phyloP scores from a whole-genome alignment of 2,797 vertebrate species.

The Premnoplex brunnescens region DNA sequence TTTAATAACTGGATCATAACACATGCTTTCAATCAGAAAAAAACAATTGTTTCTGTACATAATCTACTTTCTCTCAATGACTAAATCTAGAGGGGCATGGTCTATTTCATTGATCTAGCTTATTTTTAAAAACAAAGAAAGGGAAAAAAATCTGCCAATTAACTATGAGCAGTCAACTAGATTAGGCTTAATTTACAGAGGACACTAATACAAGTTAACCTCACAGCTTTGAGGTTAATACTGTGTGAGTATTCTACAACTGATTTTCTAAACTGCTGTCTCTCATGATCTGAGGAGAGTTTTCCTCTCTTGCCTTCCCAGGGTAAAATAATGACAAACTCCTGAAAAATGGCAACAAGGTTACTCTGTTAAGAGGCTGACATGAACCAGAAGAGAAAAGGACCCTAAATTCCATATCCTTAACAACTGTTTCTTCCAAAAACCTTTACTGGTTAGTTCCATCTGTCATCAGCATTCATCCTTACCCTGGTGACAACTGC shows the following conservation, averaged over 20 bases:
- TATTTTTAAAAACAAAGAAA: not conserved
- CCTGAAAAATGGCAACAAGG: not conserved
- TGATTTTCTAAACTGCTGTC: not conserved
- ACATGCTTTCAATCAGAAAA: not conserved
- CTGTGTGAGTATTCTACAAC: accelerated
- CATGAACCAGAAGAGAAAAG: not conserved
- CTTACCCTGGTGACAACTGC: not conserved
- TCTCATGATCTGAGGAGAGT: not conserved
- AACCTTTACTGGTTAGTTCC: not conserved
- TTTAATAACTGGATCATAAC: too few relatives aligned
- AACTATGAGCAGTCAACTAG: not conserved
- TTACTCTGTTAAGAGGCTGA: not conserved
- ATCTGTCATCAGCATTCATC: not conserved
- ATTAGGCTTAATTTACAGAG: not conserved
- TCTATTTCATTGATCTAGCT: not conserved
- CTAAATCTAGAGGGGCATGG: not conserved
- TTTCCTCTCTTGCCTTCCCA: not conserved
- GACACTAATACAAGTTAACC: not conserved
- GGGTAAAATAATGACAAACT: not conserved
- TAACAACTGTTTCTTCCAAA: not conserved
- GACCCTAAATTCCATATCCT: not conserved
- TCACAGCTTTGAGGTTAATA: not conserved
- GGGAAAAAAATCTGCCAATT: not conserved
- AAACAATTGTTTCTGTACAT: not conserved
- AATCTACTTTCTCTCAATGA: not conserved